Conservation (phyloP, 2,113 vertebrate species). For the Procapra przewalskii region DNA sequence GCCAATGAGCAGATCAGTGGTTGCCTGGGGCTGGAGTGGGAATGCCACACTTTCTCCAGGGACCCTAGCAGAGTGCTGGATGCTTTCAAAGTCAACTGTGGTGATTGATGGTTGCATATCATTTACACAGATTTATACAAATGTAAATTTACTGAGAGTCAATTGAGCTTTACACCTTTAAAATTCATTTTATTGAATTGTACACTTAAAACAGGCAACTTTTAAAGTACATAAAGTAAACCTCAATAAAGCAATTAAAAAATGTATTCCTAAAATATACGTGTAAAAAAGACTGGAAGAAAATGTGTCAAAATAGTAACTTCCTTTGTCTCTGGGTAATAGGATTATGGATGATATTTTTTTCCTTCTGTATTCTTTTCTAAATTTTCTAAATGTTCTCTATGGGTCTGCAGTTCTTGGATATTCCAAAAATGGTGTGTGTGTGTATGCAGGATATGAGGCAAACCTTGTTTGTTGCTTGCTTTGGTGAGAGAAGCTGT, state of each 20-base stretch:
- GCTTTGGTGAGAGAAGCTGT: background rate
- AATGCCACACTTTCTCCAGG: fast-evolving
- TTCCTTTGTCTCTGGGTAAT: background rate
- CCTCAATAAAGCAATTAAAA: background rate
- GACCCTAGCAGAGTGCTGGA: background rate
- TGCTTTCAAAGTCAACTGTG: background rate
- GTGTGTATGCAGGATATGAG: background rate
- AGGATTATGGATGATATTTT: background rate
- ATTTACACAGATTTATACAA: background rate
- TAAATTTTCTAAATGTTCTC: background rate
- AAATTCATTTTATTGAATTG: background rate
- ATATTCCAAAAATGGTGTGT: background rate
- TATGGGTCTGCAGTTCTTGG: background rate
- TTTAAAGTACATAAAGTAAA: background rate
- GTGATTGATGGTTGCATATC: no score
- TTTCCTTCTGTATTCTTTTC: background rate
- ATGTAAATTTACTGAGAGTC: background rate
- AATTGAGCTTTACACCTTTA: background rate
- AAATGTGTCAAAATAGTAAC: background rate
- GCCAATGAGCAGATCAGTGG: fast-evolving
- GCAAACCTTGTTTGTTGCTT: background rate
- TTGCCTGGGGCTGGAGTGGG: fast-evolving
- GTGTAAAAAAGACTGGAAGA: background rate
- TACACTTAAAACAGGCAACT: background rate
- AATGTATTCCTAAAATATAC: background rate